Conservation (phyloP, 2,888 invertebrate genomes). For the Eulithis prunata region DNA sequence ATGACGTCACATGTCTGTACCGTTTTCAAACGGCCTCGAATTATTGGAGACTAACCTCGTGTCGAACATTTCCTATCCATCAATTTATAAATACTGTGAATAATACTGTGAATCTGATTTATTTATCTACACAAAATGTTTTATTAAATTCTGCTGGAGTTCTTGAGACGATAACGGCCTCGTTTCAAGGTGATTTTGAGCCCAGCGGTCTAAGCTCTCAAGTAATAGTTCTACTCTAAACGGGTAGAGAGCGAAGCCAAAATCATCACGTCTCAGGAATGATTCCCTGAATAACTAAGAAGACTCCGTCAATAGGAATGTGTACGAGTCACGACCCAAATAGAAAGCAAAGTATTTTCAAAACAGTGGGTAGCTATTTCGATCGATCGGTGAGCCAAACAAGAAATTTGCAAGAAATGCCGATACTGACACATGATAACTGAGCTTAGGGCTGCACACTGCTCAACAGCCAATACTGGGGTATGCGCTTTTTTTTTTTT, state of each 20-base stretch:
- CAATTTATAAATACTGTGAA: no score
- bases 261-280: neutral
- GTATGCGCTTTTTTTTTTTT: no score
- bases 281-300: slow-evolving; percentile 14
- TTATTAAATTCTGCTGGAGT: no score
- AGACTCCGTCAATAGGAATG: slow-evolving; percentile 20
- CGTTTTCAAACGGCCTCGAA: no score
- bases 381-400: slow-evolving; percentile 14
- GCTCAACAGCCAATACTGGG: no score
- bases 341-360: slow-evolving; percentile 30
- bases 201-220: neutral
- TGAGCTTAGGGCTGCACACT: slow-evolving; percentile 15
- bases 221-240: no score
- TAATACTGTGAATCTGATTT: no score
- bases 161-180: no score
- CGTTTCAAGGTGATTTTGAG: neutral
- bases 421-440: slow-evolving; percentile 23
- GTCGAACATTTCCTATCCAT: no score
- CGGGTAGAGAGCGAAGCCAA: neutral
- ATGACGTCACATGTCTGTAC: no score
- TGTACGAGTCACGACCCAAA: slow-evolving; percentile 20
- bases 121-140: no score
- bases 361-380: slow-evolving; percentile 27
- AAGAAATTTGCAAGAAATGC: slow-evolving; percentile 22
- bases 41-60: no score